Conservation (phyloP, 2,113 vertebrate genomes). For the Paralichthys olivaceus region DNA sequence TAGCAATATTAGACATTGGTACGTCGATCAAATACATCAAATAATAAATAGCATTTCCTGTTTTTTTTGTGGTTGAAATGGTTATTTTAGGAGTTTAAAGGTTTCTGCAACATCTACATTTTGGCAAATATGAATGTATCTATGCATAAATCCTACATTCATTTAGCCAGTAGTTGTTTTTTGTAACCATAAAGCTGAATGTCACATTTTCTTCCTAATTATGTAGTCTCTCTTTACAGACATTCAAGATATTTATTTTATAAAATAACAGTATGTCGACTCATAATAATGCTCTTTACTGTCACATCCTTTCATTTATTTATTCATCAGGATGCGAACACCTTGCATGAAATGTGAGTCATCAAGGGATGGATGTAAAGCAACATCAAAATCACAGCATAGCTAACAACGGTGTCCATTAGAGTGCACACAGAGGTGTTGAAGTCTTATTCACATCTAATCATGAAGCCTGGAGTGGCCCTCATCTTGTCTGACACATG, state of each 20-base stretch:
- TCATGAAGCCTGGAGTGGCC: conserved; percentile 66
- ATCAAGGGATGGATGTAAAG: conserved; percentile 21
- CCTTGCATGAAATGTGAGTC: conserved; percentile 26
- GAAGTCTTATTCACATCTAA: conserved; percentile 71
- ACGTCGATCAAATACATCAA: not conserved
- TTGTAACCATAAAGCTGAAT: not conserved
- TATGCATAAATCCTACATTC: not conserved
- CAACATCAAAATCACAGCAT: conserved; percentile 25
- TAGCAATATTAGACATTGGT: not conserved
- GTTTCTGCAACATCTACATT: not conserved
- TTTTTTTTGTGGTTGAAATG: not conserved
- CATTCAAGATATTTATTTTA: not conserved
- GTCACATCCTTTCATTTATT: not conserved
- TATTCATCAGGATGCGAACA: conserved; percentile 16
- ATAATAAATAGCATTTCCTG: not conserved
- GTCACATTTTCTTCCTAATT: not conserved
- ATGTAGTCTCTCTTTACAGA: not conserved
- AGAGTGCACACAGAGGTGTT: conserved; percentile 44
- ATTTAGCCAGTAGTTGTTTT: not conserved
- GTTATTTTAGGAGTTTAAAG: not conserved
- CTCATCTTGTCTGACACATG: conserved; percentile 69
- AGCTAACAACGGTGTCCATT: conserved; percentile 44
- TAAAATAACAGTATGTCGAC: not conserved
- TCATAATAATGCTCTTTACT: not conserved
- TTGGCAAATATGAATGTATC: not conserved